Conservation (phyloP, 2,888 invertebrate species). For the Tetramorium bicarinatum region DNA sequence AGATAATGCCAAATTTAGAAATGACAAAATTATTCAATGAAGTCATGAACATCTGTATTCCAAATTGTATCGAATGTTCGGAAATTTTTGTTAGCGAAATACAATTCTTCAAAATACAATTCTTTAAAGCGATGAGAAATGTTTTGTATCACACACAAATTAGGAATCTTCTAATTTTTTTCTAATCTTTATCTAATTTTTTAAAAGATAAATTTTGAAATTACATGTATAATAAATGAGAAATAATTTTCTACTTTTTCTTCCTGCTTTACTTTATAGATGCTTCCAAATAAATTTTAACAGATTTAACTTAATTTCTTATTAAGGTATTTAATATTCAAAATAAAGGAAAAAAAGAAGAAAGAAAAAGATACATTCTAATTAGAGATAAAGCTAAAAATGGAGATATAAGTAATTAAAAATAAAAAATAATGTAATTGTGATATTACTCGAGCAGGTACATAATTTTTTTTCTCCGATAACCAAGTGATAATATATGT, state of each 20-base stretch:
- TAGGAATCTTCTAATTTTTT: background rate
- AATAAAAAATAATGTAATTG: background rate
- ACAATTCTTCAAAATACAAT: background rate
- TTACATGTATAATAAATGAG: background rate
- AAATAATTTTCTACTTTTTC: background rate
- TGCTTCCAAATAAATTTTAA: background rate
- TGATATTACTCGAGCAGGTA: background rate
- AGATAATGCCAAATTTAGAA: too few species aligned
- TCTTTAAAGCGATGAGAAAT: background rate
- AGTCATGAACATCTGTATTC: background rate
- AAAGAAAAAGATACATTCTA: background rate
- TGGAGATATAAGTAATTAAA: background rate
- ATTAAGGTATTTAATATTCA: background rate
- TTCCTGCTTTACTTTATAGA: background rate
- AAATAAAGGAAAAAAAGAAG: background rate
- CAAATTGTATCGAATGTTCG: background rate
- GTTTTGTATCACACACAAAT: background rate
- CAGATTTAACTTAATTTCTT: background rate
- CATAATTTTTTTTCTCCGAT: background rate
- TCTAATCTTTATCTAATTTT: background rate
- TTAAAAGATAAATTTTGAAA: background rate
- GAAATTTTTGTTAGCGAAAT: background rate
- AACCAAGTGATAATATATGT: too few species aligned
- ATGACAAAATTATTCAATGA: background rate
- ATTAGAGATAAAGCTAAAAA: background rate